These are phyloP conservation scores for Conomelus anceps DNA, from an alignment of 2,888 invertebrate genomes.

Conservation along the genomic window DNA sequence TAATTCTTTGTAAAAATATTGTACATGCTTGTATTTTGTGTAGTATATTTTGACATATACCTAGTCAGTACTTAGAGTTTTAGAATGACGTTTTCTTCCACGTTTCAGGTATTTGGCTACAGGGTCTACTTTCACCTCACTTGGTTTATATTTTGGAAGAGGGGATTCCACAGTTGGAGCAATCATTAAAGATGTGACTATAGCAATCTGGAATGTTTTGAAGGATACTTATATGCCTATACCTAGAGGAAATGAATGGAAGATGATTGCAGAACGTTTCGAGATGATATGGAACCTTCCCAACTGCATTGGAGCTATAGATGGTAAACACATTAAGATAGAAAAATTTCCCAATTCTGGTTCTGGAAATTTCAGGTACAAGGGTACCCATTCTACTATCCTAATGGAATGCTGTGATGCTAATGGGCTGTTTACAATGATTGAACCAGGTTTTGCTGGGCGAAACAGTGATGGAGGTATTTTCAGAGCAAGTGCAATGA, in stretches of 20 bases:
- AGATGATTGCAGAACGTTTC: slow-evolving; percentile 34
- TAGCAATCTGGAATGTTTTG: slow-evolving; percentile 31
- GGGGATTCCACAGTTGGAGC: slow-evolving; percentile 31
- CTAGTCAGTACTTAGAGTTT: too few species aligned
- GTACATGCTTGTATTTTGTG: too few species aligned
- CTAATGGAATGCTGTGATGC: slow-evolving; percentile 37
- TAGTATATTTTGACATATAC: too few species aligned
- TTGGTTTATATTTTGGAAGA: slow-evolving; percentile 32
- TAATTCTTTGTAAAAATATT: too few species aligned
- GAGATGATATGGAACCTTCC: slow-evolving; percentile 35
- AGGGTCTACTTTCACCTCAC: slow-evolving; percentile 29
- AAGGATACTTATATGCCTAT: slow-evolving; percentile 29
- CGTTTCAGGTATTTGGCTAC: slow-evolving; percentile 34
- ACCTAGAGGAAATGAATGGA: slow-evolving; percentile 32
- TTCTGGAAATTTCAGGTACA: slow-evolving; percentile 36
- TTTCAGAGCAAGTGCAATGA: slow-evolving; percentile 32
- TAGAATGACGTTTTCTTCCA: too few species aligned
- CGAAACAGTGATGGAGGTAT: slow-evolving; percentile 38
- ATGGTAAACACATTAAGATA: slow-evolving; percentile 37
- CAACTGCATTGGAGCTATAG: slow-evolving; percentile 35
- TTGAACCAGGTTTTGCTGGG: slow-evolving; percentile 36
- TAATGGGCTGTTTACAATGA: slow-evolving; percentile 37
- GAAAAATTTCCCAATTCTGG: slow-evolving; percentile 28
- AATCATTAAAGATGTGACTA: slow-evolving; percentile 31
- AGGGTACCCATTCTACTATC: slow-evolving; percentile 36